A percentile compares a stretch with the other conserved stretches of the same genome.
phyloP scores from a whole-genome alignment of 1,140 invertebrate species.

The Atta texana region DNA sequence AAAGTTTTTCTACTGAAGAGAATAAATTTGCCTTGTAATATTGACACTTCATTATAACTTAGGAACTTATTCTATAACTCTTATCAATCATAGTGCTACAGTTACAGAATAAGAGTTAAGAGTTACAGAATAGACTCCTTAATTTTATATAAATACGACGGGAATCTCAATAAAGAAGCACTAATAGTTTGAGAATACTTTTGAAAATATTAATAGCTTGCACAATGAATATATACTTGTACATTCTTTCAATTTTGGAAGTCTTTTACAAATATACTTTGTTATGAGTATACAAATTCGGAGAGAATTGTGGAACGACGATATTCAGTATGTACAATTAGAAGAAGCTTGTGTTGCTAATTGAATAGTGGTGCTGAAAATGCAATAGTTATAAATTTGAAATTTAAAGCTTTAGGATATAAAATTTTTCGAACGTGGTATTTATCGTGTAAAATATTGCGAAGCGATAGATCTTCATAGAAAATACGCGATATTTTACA shows the following conservation, averaged over 20 bases:
- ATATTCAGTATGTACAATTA: slow-evolving; percentile 53
- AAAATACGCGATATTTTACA: slow-evolving; percentile 5
- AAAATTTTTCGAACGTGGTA: slow-evolving; percentile 11
- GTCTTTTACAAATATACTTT: slow-evolving; percentile 30
- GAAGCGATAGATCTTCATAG: neutral
- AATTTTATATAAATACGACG: slow-evolving; percentile 14
- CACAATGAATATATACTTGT: slow-evolving; percentile 33
- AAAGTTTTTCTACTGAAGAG: slow-evolving; percentile 16
- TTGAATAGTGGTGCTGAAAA: slow-evolving; percentile 41
- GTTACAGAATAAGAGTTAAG: no score
- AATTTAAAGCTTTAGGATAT: slow-evolving; percentile 35
- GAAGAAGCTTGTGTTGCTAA: slow-evolving; percentile 38
- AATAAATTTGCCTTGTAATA: slow-evolving; percentile 38
- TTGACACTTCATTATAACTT: slow-evolving; percentile 20
- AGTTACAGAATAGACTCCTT: no score
- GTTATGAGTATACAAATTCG: slow-evolving; percentile 12
- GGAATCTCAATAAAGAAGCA: neutral
- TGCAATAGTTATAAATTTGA: slow-evolving; percentile 33
- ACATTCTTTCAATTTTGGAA: slow-evolving; percentile 37
- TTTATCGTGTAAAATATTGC: neutral
- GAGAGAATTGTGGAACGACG: neutral
- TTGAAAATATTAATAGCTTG: slow-evolving; percentile 31
- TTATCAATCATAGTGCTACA: no score
- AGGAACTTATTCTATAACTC: neutral
- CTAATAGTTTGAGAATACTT: slow-evolving; percentile 27